Base-by-base conservation (phyloP, 2,888 invertebrate genomes). In the Nycteola revayana region DNA sequence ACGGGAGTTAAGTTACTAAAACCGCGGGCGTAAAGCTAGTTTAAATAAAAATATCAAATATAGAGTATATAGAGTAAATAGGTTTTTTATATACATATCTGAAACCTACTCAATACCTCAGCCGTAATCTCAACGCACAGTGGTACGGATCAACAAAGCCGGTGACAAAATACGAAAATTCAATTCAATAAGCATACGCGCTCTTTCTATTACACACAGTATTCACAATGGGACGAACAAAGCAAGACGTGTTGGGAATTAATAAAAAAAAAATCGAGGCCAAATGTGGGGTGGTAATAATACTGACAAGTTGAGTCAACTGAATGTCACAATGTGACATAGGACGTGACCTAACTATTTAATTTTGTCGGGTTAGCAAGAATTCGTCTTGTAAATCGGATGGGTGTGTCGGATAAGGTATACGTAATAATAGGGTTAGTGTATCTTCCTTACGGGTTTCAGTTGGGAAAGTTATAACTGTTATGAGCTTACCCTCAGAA, bases 151-250 rank as follows among this genome's bases (percentile, higher is more conserved):
- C 44, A 52, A 58, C 57, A 60, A 64, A 66, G 51, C 39, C 41
- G 42, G 31, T 52, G 49, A 66, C 58, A 69, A 66, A 75, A 67
- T 65, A 60, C 60, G 59, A 66, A 71, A 72, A 75, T 65, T 49
- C 60, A 51, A 65, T 74, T 68, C 65, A 73, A 68, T 61, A 59
- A 64, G 55, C 65, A 63, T 49, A 55, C 67, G 53, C 38, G 55
- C 62, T 66, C 74, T 73, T 79, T 74, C 74, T 70, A 75, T 75
- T 73, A 75, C 72, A 75, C 62, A 71, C 67, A 63, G 60, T 66
- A 72, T 74, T 75, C 71, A 85, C 82, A 82, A 84, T 81, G 64
- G 72, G 66, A 77, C 70, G 79, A 79, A 82, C 78, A 85, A 84
- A 82, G 76, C 42, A 52, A 54, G 38, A 86, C 87, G 87, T 84